These are phyloP conservation scores for Axis porcinus DNA, from an alignment of 2,113 vertebrate species.

Conservation along the genomic window DNA sequence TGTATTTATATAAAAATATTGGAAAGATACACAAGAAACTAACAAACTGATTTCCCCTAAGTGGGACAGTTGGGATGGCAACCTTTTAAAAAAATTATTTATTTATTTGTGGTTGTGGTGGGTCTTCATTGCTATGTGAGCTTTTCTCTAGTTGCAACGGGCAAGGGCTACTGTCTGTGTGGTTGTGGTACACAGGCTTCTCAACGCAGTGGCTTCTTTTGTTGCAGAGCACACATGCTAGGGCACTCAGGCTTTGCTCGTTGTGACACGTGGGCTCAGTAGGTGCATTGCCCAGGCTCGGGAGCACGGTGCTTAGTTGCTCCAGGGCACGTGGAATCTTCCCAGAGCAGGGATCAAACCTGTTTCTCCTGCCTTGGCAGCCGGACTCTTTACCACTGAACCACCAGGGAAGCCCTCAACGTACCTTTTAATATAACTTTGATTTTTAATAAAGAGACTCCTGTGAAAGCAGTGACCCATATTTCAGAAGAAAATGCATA, in stretches of 20 bases:
- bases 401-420: background rate
- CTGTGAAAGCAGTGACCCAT: background rate
- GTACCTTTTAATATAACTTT: background rate
- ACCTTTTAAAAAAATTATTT: background rate
- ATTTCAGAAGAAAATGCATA: background rate
- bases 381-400: background rate
- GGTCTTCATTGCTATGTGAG: background rate
- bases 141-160: background rate
- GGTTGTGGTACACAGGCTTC: background rate
- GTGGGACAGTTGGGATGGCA: background rate
- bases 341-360: background rate
- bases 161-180: background rate
- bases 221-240: background rate
- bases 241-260: background rate
- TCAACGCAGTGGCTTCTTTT: background rate
- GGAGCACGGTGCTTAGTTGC: background rate
- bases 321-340: background rate
- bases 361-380: background rate
- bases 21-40: background rate
- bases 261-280: background rate
- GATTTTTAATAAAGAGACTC: background rate
- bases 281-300: background rate
- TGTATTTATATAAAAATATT: background rate
- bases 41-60: background rate
- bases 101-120: background rate